A percentile compares a stretch with the other conserved stretches of the same genome.
These are phyloP conservation scores for Leptonema lineaticorne DNA, from an alignment of 1,140 invertebrate genomes.

Conservation along the genomic window DNA sequence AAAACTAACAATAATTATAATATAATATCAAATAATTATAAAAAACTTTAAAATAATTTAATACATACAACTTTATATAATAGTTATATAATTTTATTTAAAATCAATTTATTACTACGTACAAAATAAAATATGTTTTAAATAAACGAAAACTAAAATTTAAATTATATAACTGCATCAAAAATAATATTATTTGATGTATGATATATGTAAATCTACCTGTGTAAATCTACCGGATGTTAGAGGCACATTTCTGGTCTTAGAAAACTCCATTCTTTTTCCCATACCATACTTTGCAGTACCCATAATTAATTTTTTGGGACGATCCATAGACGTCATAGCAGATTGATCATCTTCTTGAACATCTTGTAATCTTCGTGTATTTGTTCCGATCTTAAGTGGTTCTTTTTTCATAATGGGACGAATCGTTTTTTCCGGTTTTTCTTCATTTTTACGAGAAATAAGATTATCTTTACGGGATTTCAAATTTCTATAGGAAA, in stretches of 20 bases:
- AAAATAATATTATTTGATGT: too few species aligned
- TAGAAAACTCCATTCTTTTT: slow-evolving; percentile 53
- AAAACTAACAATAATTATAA: background rate
- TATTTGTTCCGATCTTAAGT: slow-evolving; percentile 29
- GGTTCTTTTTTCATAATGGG: slow-evolving; percentile 40
- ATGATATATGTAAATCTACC: too few species aligned
- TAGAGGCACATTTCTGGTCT: slow-evolving; percentile 53
- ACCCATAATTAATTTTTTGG: slow-evolving; percentile 53
- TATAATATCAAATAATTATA: slow-evolving; percentile 11
- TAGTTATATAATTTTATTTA: too few species aligned
- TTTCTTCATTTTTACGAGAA: slow-evolving; percentile 55
- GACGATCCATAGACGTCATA: slow-evolving; percentile 52
- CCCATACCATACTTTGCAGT: slow-evolving; percentile 51
- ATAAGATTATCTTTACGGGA: slow-evolving; percentile 38
- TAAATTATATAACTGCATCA: too few species aligned
- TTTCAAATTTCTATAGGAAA: slow-evolving; percentile 49
- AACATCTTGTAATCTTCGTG: slow-evolving; percentile 47
- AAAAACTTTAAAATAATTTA: too few species aligned
- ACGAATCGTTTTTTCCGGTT: slow-evolving; percentile 49
- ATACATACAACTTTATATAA: too few species aligned
- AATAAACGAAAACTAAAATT: too few species aligned
- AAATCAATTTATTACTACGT: too few species aligned
- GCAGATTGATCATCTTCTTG: slow-evolving; percentile 50
- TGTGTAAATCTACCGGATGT: slow-evolving; percentile 52
- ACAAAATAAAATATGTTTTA: too few species aligned